A percentile compares a stretch with the other conserved stretches of the same genome.
phyloP scores from a whole-genome alignment of 2,797 vertebrate species.

The Gymnodraco acuticeps region DNA sequence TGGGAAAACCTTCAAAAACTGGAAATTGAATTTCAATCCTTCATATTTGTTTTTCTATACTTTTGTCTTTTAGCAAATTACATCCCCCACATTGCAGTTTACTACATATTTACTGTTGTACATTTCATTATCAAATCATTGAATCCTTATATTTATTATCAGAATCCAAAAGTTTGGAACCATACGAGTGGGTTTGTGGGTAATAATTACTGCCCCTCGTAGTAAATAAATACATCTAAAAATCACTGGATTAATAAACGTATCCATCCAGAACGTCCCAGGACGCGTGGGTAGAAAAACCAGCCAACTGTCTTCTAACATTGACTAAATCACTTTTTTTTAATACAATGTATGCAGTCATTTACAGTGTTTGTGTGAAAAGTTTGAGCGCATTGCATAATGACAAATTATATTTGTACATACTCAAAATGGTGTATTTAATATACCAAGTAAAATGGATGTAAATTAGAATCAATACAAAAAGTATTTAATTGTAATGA shows the following conservation, averaged over 20 bases:
- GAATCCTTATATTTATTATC: not conserved
- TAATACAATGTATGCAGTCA: not conserved
- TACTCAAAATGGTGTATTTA: not conserved
- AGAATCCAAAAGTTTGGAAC: not conserved
- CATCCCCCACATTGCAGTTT: not conserved
- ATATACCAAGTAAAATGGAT: not conserved
- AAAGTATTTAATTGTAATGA: not conserved
- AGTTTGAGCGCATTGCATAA: not conserved
- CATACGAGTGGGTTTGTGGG: not conserved
- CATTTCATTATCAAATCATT: not conserved
- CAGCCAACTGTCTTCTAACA: not conserved
- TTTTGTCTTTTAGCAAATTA: not conserved
- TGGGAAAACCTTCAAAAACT: constrained; percentile 47
- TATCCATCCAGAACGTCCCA: not conserved
- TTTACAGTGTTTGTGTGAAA: not conserved
- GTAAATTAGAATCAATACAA: not conserved
- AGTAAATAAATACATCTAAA: not conserved
- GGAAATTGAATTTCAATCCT: not conserved
- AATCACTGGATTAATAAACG: not conserved
- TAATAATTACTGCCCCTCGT: not conserved
- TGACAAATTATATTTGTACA: not conserved
- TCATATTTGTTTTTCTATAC: not conserved
- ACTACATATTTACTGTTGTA: not conserved
- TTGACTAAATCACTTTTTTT: not conserved
- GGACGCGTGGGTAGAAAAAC: not conserved